Percentiles rank a stretch among this genome's conserved stretches.
Evolutionary conservation across 2,113 vertebrate genomes (phyloP).

Genomic region (Arothron firmamentum): DNA sequence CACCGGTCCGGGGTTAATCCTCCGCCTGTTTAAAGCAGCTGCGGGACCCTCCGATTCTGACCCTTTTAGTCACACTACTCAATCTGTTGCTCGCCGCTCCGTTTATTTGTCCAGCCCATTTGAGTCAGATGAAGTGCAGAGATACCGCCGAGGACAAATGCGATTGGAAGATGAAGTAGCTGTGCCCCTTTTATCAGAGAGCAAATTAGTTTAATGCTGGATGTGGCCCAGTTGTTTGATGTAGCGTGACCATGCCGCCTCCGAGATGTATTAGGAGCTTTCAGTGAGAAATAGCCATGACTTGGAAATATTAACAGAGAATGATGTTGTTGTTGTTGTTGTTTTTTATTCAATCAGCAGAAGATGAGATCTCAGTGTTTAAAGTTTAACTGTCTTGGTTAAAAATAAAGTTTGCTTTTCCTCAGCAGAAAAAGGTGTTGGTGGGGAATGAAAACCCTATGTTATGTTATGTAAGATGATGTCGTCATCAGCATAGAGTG

Average conservation of each 20-base stretch:
- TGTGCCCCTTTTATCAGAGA: conserved; percentile 31
- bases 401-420: not conserved
- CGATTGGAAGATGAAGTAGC: conserved; percentile 25
- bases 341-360: too few relatives aligned
- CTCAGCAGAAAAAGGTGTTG: too few relatives aligned
- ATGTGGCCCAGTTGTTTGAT: conserved; percentile 37
- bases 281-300: conserved; percentile 24
- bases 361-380: not conserved
- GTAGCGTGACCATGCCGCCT: conserved; percentile 30
- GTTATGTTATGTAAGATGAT: too few relatives aligned
- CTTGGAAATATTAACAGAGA: too few relatives aligned
- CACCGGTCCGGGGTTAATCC: conserved; percentile 26
- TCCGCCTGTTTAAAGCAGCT: conserved; percentile 28
- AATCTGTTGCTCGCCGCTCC: conserved; percentile 26
- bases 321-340: too few relatives aligned
- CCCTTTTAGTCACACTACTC: conserved; percentile 19
- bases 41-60: conserved; percentile 34
- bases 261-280: conserved; percentile 13
- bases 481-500: too few relatives aligned
- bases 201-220: conserved; percentile 38
- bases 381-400: not conserved
- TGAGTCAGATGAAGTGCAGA: conserved; percentile 33
- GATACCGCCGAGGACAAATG: conserved; percentile 23
- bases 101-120: conserved; percentile 29
- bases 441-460: too few relatives aligned